Evolutionary conservation across 2,888 invertebrate species (phyloP).

Genomic region (Chironomus riparius): DNA sequence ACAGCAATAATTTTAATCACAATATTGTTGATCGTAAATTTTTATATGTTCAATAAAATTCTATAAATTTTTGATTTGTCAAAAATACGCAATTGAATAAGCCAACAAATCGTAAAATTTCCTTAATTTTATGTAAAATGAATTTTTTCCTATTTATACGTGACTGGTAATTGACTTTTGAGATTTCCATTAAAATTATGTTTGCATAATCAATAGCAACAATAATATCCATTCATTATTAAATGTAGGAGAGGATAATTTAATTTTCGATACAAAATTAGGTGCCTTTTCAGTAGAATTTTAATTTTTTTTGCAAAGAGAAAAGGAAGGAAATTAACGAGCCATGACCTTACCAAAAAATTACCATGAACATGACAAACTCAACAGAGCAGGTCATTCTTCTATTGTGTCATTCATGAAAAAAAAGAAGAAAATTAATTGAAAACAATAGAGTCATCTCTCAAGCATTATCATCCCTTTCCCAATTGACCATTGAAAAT

Average conservation of each 20-base stretch:
- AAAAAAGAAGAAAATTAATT: not conserved
- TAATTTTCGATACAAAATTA: not conserved
- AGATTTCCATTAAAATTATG: not conserved
- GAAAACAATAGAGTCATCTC: not conserved
- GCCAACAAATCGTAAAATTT: conserved; percentile 8
- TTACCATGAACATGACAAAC: not conserved
- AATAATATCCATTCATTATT: not conserved
- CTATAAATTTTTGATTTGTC: not conserved
- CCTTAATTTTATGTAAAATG: not conserved
- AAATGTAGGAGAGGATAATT: not conserved
- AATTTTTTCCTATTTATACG: not conserved
- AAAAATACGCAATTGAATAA: not conserved
- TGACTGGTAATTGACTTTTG: not conserved
- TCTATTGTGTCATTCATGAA: not conserved
- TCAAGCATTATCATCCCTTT: not conserved
- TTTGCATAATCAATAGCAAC: not conserved
- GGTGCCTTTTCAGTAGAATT: not conserved
- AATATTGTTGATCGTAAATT: conserved; percentile 24
- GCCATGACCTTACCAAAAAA: not conserved
- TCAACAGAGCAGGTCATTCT: not conserved
- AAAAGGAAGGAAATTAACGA: not conserved
- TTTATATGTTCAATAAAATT: not conserved
- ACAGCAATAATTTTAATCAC: conserved; percentile 14
- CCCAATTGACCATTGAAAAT: conserved; percentile 15
- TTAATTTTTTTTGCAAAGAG: conserved; percentile 3